Evolutionary conservation across 2,797 vertebrate genomes (phyloP).

Genomic region (Vireo griseus): DNA sequence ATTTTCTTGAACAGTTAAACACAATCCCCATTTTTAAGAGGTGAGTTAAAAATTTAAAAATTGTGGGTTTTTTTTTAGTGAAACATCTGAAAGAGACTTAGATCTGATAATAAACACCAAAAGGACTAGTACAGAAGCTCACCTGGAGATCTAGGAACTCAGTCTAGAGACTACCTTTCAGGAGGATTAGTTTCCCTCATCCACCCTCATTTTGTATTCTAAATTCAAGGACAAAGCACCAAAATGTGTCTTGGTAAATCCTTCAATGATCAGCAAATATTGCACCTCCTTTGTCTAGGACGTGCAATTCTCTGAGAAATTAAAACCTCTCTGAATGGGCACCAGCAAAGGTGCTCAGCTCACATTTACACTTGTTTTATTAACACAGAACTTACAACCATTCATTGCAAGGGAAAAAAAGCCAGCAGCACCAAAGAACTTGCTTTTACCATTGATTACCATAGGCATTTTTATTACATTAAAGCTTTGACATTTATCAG

Average conservation of each 20-base stretch:
- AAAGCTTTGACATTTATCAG: slow-evolving; percentile 36
- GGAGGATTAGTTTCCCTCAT: neutral
- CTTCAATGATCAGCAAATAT: neutral
- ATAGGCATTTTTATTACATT: slow-evolving; percentile 24
- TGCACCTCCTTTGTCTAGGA: neutral
- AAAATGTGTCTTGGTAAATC: neutral
- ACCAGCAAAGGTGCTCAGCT: neutral
- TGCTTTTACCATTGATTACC: neutral
- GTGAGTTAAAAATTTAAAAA: neutral
- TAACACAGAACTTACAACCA: neutral
- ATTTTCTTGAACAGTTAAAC: neutral
- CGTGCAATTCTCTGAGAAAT: neutral
- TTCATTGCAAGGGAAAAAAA: neutral
- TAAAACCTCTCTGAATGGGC: neutral
- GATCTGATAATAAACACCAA: neutral
- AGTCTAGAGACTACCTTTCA: neutral
- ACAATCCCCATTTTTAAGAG: neutral
- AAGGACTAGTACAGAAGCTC: neutral
- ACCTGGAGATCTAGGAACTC: neutral
- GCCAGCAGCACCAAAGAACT: neutral
- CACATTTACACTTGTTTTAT: neutral
- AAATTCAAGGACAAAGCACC: neutral
- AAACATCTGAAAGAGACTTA: neutral
- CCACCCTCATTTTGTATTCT: neutral
- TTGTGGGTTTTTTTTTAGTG: neutral